Base-by-base conservation (phyloP, 2,797 vertebrate species). In the Microhierax caerulescens region DNA sequence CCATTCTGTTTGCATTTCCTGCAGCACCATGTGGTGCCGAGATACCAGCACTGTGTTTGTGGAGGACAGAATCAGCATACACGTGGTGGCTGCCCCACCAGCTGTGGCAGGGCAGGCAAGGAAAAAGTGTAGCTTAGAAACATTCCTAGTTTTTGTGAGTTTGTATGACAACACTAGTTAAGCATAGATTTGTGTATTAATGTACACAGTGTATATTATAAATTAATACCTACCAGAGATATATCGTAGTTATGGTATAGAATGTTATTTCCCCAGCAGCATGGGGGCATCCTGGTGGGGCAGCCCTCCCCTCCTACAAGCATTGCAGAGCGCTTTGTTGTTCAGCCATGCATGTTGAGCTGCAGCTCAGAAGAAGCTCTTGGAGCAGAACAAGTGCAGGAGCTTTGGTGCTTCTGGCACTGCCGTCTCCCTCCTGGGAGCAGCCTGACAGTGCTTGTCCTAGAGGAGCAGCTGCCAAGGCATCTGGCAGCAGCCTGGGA, bases 111-210 rank as follows among this genome's bases (percentile, higher is more conserved):
- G 70, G 80, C 75, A 85, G 77, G 79, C 78, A 48, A 95, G 85
- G 85, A 54, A 48, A 67, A 91, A 73, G 60, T 1, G 57, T 97
- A 97, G 94, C 83, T 88, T 97, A 97, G 94, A 96, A 85, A 82
- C 0, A 1, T 97, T 95, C 69, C 94, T 95, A 97, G 94, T 90
- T 96, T 90, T 94, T 88, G 59, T 75, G 95, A 94, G 88, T 95
- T 94, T 95, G 89, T 97, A 97, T 53, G 93, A 30, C 37, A 39
- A 84, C 51, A 7, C 63, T 97, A 97, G 95, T 95, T 97, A 95
- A 97, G 95, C 88, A 96, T 96, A 97, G 94, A 83, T 94, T 56
- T 96, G 95, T 97, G 95, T 95, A 96, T 97, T 93, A 88, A 93
- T 7, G 0, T 95, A 96, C 95, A 97, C 91, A 28, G 60, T 90